Conservation (phyloP, 2,113 vertebrate genomes). For the Chamaea fasciata region DNA sequence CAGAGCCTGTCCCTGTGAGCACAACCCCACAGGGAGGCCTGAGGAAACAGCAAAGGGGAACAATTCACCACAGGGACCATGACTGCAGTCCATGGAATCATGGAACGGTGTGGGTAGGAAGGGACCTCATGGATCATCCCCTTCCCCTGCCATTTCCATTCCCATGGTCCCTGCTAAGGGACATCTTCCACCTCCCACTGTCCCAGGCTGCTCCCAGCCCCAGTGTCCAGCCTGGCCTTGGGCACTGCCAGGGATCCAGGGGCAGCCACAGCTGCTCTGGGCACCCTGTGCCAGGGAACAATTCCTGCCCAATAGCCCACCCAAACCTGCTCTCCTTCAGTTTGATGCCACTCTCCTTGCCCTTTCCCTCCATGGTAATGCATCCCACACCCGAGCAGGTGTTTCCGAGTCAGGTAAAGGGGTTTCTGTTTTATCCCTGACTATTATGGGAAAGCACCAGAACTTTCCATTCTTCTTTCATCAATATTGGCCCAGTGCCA, state of each 20-base stretch:
- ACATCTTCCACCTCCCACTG: background rate
- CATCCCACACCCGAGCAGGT: no score
- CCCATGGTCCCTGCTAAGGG: background rate
- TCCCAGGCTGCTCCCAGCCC: background rate
- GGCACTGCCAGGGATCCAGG: background rate
- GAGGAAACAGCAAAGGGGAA: background rate
- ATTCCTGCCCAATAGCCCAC: background rate
- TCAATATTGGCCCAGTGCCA: no score
- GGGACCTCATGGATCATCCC: background rate
- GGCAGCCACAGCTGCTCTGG: background rate
- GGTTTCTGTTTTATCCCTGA: no score
- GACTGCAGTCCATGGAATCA: background rate
- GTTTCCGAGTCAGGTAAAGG: no score
- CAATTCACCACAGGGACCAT: background rate
- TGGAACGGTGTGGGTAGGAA: background rate
- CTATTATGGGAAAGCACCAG: no score
- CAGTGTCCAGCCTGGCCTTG: background rate
- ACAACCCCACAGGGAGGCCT: background rate
- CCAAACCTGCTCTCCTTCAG: background rate
- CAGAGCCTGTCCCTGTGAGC: background rate
- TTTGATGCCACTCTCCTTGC: background rate
- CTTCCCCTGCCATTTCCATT: no score
- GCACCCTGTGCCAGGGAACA: background rate
- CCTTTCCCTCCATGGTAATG: background rate
- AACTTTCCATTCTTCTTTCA: no score